Evolutionary conservation across 2,888 invertebrate species (phyloP), one percentile per base, ranked within the genome.

Genomic region (Arge pagana): DNA sequence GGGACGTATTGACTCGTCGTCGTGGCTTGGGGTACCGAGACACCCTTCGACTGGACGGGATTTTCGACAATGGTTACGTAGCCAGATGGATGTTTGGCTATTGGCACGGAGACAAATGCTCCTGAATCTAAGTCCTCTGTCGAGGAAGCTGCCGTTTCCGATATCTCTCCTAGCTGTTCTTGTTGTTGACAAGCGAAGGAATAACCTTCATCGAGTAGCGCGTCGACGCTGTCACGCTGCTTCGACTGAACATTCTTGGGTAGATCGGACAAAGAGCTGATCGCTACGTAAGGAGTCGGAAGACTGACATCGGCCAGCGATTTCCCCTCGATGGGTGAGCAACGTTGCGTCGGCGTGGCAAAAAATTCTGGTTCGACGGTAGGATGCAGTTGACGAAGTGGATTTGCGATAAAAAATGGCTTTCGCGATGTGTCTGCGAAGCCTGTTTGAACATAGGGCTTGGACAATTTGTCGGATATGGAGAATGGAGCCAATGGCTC

Each of bases 371-470:
- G 26, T 24, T 37, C 5, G 8, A 16, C 23, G 2, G 28, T 13
- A n/a, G 31, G 26, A 49, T 36, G 33, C n/a, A n/a, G n/a, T n/a
- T n/a, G n/a, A n/a, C n/a, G n/a, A n/a, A n/a, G n/a, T n/a, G n/a
- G n/a, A n/a, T n/a, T n/a, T n/a, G n/a, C n/a, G n/a, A n/a, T 50
- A 48, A 5, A 58, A 37, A 18, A 35, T 19, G 41, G 58, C 35
- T 65, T 64, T 28, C 61, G 64, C 16, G 59, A 31, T 2, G 63
- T 36, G 11, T 68, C 67, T 5, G 67, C 62, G 8, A 71, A 52
- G 18, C 68, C 67, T 6, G 67, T 63, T 40, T 71, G 70, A 1
- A 72, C 71, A 33, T 72, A 71, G 1, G 73, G 67, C 37, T 69
- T 67, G 6, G 58, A 55, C n/a, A 50, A 31, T 37, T 62, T 62